Base-by-base conservation (phyloP, 2,797 vertebrate species). In the Borostomias antarcticus region DNA sequence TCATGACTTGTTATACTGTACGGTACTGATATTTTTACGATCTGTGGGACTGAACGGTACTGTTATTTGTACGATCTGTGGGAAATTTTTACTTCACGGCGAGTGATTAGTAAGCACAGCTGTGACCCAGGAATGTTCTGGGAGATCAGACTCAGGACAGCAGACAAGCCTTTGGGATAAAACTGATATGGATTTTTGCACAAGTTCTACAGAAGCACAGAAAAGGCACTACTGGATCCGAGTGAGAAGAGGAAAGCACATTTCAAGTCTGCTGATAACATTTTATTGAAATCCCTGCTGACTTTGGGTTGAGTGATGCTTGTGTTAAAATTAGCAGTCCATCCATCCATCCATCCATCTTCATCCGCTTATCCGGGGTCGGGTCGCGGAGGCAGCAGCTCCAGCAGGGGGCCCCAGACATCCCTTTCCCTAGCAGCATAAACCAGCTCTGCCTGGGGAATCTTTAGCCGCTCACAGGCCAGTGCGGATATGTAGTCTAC, bases 131-230 rank as follows among this genome's bases (percentile, higher is more conserved):
- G 23, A 47, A 56, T 26, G 4, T 15, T 23, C 23, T 9, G 54
- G 54, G 7, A 23, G 8, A 33, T 19, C 30, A 73, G 60, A 75
- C 52, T 73, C 66, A 53, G 69, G 68, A 84, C 70, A 17, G 68
- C 33, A 8, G 17, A 21, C 50, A 2, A 45, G 37, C 37, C 23
- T 81, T 70, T 74, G 77, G 74, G 70, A 82, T 79, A 71, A n/a
- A 45, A 45, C 76, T 75, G 72, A 68, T 59, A 64, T 80, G 76
- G 69, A 83, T 83, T n/a, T n/a, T 84, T 86, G 84, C 83, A 85
- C 81, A 82, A 75, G 70, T 37, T 53, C 59, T 65, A 25, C 1
- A 13, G 56, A 58, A 59, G 47, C 32, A 48, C 47, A 62, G 59
- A 72, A 1, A 10, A 66, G 37, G 15, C 21, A 74, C 66, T 50